Conservation (phyloP, 1,140 invertebrate genomes). For the Hypothenemus hampei region DNA sequence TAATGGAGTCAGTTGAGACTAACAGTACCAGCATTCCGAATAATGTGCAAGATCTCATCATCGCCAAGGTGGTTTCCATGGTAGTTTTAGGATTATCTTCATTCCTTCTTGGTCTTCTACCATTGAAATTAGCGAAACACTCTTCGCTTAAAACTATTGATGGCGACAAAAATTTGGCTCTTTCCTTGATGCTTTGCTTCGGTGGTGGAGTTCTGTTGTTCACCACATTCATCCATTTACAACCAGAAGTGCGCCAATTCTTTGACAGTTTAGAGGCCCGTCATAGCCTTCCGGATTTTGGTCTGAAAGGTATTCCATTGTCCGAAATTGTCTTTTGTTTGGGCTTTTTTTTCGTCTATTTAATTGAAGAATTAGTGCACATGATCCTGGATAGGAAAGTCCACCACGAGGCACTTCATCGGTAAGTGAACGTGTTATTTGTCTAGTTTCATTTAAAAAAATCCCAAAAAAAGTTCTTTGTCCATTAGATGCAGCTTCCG, state of each 20-base stretch:
- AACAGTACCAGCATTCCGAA: neutral
- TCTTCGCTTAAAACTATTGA: constrained; percentile 41
- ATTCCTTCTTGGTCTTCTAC: constrained; percentile 63
- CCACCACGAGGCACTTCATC: constrained; percentile 51
- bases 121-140: constrained; percentile 53
- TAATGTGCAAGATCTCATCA: constrained; percentile 24
- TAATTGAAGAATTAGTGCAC: constrained; percentile 67
- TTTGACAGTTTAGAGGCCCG: constrained; percentile 46
- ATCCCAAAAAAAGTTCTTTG: constrained; percentile 45
- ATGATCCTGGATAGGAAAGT: constrained; percentile 50
- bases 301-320: constrained; percentile 49
- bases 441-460: neutral
- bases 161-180: constrained; percentile 48
- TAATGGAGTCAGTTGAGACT: neutral
- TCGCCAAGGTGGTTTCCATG: constrained; percentile 67
- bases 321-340: constrained; percentile 63
- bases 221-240: constrained; percentile 71
- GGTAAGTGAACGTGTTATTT: constrained; percentile 26
- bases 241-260: constrained; percentile 66
- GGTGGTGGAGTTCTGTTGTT: constrained; percentile 76
- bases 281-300: constrained; percentile 39
- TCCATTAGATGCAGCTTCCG: constrained; percentile 47
- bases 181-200: constrained; percentile 65
- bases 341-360: constrained; percentile 70
- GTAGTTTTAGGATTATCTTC: constrained; percentile 61